Evolutionary conservation across 2,113 vertebrate species (phyloP).

Genomic region (Lampris incognitus): DNA sequence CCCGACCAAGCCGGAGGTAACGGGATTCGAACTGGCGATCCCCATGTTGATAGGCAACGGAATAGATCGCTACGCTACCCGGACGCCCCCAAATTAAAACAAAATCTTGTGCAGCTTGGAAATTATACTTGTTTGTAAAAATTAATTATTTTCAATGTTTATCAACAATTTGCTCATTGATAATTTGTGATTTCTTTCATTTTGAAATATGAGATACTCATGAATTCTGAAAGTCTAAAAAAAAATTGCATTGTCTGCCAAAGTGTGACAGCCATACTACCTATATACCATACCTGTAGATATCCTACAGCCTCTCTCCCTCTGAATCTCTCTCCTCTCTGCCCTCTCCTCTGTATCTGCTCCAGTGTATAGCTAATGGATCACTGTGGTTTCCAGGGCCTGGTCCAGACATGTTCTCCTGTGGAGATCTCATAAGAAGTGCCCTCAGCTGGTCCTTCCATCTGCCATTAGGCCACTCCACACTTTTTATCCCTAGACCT

Average conservation of each 20-base stretch:
- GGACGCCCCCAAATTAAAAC: no score
- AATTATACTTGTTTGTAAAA: background rate
- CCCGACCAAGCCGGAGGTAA: no score
- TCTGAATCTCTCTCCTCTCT: conserved; percentile 15
- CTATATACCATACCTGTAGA: conserved; percentile 36
- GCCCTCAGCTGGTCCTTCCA: conserved; percentile 72
- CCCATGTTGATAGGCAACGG: no score
- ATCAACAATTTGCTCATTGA: background rate
- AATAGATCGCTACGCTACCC: no score
- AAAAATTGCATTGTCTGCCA: conserved; percentile 32
- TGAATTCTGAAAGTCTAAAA: background rate
- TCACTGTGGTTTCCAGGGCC: conserved; percentile 69
- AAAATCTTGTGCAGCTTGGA: no score
- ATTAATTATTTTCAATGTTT: background rate
- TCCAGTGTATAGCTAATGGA: conserved; percentile 58
- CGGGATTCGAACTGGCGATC: no score
- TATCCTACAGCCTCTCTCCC: conserved; percentile 10
- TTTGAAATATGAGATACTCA: background rate
- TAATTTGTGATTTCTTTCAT: background rate
- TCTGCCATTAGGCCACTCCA: conserved; percentile 80
- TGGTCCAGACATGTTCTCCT: conserved; percentile 77
- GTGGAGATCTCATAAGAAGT: conserved; percentile 76
- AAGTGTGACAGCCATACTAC: conserved; percentile 22
- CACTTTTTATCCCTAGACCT: conserved; percentile 83
- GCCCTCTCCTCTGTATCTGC: conserved; percentile 30